Evolutionary conservation across 2,888 invertebrate genomes (phyloP), one percentile per base, ranked within the genome.

Genomic region (Neoscelio sp.): DNA sequence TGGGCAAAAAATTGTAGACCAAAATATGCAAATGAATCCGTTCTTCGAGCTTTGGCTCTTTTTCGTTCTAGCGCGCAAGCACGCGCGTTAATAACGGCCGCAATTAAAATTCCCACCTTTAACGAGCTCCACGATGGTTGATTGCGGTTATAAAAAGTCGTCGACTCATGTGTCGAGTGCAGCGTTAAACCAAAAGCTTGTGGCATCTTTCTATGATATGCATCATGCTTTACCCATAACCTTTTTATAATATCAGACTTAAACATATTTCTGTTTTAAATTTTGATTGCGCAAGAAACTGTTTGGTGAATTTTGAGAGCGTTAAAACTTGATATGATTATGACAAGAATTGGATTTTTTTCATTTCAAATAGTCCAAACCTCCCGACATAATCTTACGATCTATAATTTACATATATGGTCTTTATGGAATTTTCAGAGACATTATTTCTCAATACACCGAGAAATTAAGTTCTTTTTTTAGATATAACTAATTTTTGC

Each of bases 51-150:
- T 46, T 35, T 17, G 17, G 15, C 56, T 44, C 60, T 60, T 67
- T 80, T 75, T 78, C 70, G 67, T 50, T 62, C 62, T 44, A 46
- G 64, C 58, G 23, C 54, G 44, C 64, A 58, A 68, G 46, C 75
- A 68, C 82, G 46, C 75, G 64, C 82, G 77, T 84, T 84, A 83
- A 81, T 84, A 84, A 83, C 81, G 73, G 64, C 33, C 17, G 81
- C 77, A 82, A 85, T 85, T 83, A 85, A 84, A 84, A 84, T 84
- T 83, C 78, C 68, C 58, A 35, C 78, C 54, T 78, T 78, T 78
- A 78, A 80, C 77, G 75, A 78, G 78, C 74, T 23, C 38, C 52
- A 6, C 33, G 52, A 60, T 73, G 73, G 68, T 77, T 77, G 62
- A 80, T 80, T 76, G 68, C 73, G 46, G 73, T 52, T 74, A 58